Evolutionary conservation across 2,797 vertebrate genomes (phyloP).

Genomic region (Acanthis flammea): DNA sequence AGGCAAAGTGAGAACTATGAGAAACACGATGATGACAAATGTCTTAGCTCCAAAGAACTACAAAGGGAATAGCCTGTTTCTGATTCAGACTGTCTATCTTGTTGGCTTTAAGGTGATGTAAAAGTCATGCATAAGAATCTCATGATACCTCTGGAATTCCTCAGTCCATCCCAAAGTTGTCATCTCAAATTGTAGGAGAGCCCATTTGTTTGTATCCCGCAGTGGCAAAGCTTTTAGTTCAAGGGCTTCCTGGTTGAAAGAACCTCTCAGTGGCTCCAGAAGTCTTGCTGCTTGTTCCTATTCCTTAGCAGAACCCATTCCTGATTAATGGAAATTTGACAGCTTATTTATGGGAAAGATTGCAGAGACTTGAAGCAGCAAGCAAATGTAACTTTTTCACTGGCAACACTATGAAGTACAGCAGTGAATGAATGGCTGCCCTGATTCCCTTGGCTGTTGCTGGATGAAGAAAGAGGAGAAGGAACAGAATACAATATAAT

Average conservation of each 20-base stretch:
- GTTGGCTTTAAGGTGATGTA: background rate
- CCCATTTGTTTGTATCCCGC: background rate
- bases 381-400: background rate
- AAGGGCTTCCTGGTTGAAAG: background rate
- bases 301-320: background rate
- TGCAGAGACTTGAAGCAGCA: background rate
- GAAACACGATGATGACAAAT: background rate
- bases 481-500: background rate
- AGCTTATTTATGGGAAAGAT: background rate
- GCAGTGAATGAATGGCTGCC: background rate
- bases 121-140: background rate
- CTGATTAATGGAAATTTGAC: background rate
- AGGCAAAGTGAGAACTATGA: background rate
- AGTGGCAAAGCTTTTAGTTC: background rate
- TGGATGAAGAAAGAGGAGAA: background rate
- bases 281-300: background rate
- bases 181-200: background rate
- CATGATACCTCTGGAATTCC: background rate
- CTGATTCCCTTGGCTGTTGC: background rate
- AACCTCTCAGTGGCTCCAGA: background rate
- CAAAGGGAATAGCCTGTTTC: conserved; percentile 5
- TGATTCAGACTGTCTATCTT: background rate
- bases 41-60: background rate
- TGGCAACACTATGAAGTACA: background rate
- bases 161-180: background rate